Conservation (phyloP, 2,113 vertebrate species). For the Plectropomus leopardus region DNA sequence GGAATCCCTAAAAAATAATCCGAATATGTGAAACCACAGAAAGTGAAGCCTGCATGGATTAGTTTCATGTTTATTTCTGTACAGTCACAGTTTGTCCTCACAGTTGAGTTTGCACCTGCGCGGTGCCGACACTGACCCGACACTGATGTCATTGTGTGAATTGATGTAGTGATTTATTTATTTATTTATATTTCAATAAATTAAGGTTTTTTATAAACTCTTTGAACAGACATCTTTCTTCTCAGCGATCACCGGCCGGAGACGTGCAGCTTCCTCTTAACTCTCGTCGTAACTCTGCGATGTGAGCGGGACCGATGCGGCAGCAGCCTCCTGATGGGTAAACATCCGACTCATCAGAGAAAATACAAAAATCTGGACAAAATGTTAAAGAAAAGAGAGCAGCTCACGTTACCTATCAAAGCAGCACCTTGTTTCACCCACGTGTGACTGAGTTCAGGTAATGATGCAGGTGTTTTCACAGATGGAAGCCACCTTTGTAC, state of each 20-base stretch:
- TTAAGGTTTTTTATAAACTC: conserved; percentile 57
- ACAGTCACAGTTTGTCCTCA: conserved; percentile 18
- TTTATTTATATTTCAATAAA: conserved; percentile 77
- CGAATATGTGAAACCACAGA: conserved; percentile 56
- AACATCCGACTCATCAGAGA: conserved; percentile 4
- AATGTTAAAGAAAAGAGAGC: not conserved
- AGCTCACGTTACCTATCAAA: conserved; percentile 82
- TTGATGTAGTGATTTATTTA: conserved; percentile 62
- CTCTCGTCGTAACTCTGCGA: conserved; percentile 68
- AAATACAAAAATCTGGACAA: not conserved
- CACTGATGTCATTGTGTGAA: conserved; percentile 50
- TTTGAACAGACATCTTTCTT: not conserved
- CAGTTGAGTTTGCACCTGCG: conserved; percentile 37
- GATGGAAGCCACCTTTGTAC: conserved; percentile 77
- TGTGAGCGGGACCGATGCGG: conserved; percentile 77
- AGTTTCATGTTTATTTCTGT: conserved; percentile 46
- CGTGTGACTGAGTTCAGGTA: conserved; percentile 64
- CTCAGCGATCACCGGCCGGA: not conserved
- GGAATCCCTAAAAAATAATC: not conserved
- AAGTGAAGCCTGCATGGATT: conserved; percentile 58
- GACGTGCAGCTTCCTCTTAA: conserved; percentile 48
- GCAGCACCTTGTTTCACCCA: conserved; percentile 85
- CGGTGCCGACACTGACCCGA: conserved; percentile 29
- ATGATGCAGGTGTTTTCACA: conserved; percentile 27
- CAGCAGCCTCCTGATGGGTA: conserved; percentile 85